Percentiles rank a stretch among this genome's conserved stretches.
phyloP scores from a whole-genome alignment of 2,113 vertebrate genomes.

The Epinephelus cyanopodus region DNA sequence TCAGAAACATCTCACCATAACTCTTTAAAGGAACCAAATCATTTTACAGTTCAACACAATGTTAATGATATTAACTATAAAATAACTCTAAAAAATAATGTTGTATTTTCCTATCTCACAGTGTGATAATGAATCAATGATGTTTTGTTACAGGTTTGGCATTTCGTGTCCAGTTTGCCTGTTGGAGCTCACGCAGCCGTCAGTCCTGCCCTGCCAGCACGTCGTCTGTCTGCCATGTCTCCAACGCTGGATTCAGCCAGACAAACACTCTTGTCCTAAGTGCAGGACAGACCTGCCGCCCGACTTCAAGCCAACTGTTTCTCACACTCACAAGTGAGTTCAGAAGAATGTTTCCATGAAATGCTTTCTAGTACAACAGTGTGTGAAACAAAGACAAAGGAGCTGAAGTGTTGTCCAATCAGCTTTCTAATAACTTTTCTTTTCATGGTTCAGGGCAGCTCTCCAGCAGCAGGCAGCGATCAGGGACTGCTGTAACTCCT shows the following conservation, averaged over 20 bases:
- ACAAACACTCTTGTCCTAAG: constrained; percentile 59
- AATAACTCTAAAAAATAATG: too few relatives aligned
- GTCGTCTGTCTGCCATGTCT: constrained; percentile 80
- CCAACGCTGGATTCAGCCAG: background rate
- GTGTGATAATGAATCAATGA: background rate
- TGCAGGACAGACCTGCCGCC: constrained; percentile 64
- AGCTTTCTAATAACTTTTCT: background rate
- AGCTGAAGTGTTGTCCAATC: background rate
- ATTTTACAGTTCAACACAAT: too few relatives aligned
- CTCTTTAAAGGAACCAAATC: background rate
- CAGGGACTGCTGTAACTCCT: constrained; percentile 79
- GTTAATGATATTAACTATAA: too few relatives aligned
- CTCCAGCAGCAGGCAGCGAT: constrained; percentile 66
- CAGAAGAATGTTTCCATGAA: background rate
- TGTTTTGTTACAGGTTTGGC: constrained; percentile 70
- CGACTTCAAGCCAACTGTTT: constrained; percentile 65
- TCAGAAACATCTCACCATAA: background rate
- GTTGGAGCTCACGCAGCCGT: constrained; percentile 70
- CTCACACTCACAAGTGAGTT: constrained; percentile 66
- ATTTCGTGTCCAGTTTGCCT: constrained; percentile 79
- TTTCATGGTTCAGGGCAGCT: constrained; percentile 54
- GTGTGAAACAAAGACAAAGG: too few relatives aligned
- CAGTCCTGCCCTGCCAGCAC: constrained; percentile 80
- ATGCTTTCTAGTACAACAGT: too few relatives aligned
- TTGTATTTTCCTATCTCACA: too few relatives aligned